A percentile compares a stretch with the other conserved stretches of the same genome.
phyloP scores from a whole-genome alignment of 2,113 vertebrate genomes.

The Trochalopteron elliotii region DNA sequence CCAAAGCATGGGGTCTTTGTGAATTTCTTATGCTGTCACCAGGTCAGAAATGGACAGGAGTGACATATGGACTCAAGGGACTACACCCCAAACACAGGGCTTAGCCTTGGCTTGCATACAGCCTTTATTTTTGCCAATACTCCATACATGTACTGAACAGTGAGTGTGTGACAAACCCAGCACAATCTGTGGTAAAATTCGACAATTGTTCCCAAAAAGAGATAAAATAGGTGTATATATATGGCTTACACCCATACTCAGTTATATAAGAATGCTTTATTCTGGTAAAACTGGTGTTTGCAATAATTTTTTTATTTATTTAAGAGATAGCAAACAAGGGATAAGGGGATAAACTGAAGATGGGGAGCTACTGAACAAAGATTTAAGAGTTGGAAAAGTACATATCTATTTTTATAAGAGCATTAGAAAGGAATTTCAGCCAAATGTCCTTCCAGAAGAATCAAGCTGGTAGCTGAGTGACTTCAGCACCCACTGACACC shows the following conservation, averaged over 20 bases:
- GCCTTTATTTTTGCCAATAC: not conserved
- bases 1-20: not conserved
- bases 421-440: not conserved
- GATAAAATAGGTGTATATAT: not conserved
- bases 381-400: not conserved
- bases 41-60: not conserved
- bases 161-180: accelerated
- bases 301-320: not conserved
- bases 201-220: not conserved
- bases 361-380: not conserved
- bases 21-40: not conserved
- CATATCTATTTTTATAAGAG: not conserved
- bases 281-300: not conserved
- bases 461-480: not conserved
- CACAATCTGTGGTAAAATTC: not conserved
- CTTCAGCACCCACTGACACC: not conserved
- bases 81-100: not conserved
- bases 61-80: not conserved
- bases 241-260: not conserved
- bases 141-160: not conserved
- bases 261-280: not conserved
- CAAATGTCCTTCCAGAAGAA: not conserved
- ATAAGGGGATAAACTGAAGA: not conserved
- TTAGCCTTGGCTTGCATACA: not conserved
- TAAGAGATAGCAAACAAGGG: not conserved